phyloP scores from a whole-genome alignment of 1,140 invertebrate species.

The Formica selysi region DNA sequence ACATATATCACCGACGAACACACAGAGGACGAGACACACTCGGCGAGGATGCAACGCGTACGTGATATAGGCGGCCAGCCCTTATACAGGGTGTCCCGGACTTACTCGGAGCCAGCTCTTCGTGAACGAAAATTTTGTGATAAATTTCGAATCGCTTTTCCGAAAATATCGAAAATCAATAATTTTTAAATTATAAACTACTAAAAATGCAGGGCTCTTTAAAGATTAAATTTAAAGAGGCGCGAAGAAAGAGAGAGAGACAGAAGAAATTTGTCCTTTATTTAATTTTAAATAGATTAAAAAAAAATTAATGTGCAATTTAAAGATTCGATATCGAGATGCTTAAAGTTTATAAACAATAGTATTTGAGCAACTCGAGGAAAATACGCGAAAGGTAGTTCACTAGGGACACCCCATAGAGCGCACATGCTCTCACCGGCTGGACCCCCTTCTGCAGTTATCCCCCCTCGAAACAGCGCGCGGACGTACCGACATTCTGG shows the following conservation, averaged over 20 bases:
- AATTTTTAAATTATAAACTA: not conserved
- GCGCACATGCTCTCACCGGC: conserved; percentile 1
- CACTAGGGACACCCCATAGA: conserved; percentile 43
- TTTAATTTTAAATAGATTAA: not conserved
- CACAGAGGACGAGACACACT: conserved; percentile 52
- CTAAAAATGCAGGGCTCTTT: no score
- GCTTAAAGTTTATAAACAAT: not conserved
- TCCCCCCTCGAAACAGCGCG: conserved; percentile 68
- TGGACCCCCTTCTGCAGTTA: conserved; percentile 10
- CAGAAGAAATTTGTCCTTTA: no score
- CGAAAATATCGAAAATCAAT: not conserved
- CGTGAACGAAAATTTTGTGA: not conserved
- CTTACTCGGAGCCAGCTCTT: not conserved
- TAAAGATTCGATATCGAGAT: not conserved
- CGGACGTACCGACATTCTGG: conserved; percentile 74
- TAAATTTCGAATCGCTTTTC: not conserved
- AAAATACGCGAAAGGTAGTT: not conserved
- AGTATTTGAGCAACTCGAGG: not conserved
- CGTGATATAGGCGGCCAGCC: conserved; percentile 37
- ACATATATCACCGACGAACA: conserved; percentile 82
- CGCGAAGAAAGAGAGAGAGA: not conserved
- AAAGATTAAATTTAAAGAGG: not conserved
- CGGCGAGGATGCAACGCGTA: conserved; percentile 49
- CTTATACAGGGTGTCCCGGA: conserved; percentile 36
- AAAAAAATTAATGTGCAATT: not conserved